phyloP scores from a whole-genome alignment of 2,113 vertebrate species.

The Neopipo cinnamomea region DNA sequence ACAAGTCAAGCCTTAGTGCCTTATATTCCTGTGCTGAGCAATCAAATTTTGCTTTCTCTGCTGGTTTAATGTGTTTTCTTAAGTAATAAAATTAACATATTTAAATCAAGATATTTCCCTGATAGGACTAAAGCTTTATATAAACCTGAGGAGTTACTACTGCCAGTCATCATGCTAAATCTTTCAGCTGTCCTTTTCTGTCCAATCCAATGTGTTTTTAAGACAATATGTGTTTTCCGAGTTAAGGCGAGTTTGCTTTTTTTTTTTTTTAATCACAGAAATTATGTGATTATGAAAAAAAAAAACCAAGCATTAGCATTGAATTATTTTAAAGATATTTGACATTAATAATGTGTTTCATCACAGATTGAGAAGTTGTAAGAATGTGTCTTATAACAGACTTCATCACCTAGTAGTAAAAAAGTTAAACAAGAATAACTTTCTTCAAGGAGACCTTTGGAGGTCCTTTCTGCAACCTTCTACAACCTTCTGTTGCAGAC shows the following conservation, averaged over 20 bases:
- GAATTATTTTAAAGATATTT: neutral
- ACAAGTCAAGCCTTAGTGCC: neutral
- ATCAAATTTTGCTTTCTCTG: neutral
- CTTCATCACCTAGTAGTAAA: neutral
- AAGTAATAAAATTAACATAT: neutral
- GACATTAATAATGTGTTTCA: neutral
- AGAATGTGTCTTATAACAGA: neutral
- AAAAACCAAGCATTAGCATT: fast-evolving
- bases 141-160: neutral
- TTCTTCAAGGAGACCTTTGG: neutral
- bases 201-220: neutral
- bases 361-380: neutral
- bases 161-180: neutral
- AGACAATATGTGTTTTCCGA: neutral
- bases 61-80: neutral
- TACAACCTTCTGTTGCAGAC: neutral
- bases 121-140: neutral
- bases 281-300: neutral
- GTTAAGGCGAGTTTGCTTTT: neutral
- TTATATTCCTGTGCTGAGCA: neutral
- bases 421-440: neutral
- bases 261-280: neutral
- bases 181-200: neutral
- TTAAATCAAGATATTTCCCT: neutral
- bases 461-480: neutral